These are phyloP conservation scores for Corella eumyota DNA, from an alignment of 23 tunicate genomes.

Conservation along the genomic window DNA sequence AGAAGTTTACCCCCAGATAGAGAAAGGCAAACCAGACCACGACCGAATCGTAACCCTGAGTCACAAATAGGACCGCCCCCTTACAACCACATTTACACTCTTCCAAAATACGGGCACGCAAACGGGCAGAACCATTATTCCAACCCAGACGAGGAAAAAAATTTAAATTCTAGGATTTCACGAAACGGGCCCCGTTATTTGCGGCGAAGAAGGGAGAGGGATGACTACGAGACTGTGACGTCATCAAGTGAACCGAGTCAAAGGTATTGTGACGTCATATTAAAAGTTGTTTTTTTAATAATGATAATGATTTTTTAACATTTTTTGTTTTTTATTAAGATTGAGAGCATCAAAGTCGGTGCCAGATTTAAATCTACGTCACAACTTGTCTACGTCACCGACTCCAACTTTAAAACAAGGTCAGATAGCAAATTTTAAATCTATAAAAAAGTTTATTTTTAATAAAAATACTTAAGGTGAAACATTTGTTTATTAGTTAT, in stretches of 20 bases:
- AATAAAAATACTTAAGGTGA: too few relatives aligned
- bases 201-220: slow-evolving; percentile 9
- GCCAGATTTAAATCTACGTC: too few relatives aligned
- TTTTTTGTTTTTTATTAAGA: too few relatives aligned
- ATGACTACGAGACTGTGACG: slow-evolving; percentile 1
- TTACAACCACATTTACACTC: slow-evolving; percentile 19
- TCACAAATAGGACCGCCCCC: slow-evolving; percentile 9
- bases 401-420: slow-evolving; percentile 34
- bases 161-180: too few relatives aligned
- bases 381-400: slow-evolving; percentile 18
- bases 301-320: too few relatives aligned
- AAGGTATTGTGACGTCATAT: too few relatives aligned
- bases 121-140: background rate
- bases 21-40: background rate
- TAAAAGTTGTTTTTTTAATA: too few relatives aligned
- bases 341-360: too few relatives aligned
- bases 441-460: too few relatives aligned
- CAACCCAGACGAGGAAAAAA: background rate
- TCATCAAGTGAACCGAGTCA: too few relatives aligned
- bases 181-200: slow-evolving; percentile 24
- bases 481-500: too few relatives aligned
- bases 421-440: too few relatives aligned
- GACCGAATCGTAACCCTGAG: background rate
- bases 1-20: slow-evolving; percentile 37
- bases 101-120: slow-evolving; percentile 5